Conservation (phyloP, 2,888 invertebrate species). For the Ectropis crepuscularia region DNA sequence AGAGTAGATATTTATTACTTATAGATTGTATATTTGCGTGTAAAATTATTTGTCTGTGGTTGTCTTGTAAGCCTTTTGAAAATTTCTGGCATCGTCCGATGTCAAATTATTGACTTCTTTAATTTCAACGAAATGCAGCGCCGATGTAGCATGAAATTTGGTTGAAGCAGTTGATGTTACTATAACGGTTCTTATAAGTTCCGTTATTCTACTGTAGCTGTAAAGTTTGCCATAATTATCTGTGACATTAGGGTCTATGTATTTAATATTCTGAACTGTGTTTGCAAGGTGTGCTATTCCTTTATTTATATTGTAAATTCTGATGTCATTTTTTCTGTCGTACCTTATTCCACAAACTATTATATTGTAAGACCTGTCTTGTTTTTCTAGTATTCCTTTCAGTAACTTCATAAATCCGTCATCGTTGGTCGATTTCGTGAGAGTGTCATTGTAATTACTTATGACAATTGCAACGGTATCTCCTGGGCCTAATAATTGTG, state of each 20-base stretch:
- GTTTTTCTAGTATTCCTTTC: not conserved
- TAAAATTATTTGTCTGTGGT: not conserved
- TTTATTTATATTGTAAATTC: too few species aligned
- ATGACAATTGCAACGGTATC: conserved; percentile 2
- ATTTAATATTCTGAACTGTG: not conserved
- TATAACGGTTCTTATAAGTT: not conserved
- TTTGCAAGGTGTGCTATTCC: not conserved
- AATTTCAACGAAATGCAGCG: conserved; percentile 1
- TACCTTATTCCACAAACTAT: too few species aligned
- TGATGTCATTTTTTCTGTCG: too few species aligned
- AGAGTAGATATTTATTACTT: conserved; percentile 1
- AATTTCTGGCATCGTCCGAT: not conserved
- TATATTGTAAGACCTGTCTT: too few species aligned
- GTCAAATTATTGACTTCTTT: too few species aligned
- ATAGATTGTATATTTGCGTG: conserved; percentile 12
- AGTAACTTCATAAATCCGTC: not conserved
- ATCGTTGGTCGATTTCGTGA: not conserved
- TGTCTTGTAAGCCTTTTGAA: not conserved
- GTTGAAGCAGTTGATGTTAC: not conserved
- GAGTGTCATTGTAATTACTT: not conserved
- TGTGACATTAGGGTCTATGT: conserved; percentile 2
- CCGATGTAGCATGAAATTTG: not conserved
- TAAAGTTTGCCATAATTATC: not conserved
- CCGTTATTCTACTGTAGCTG: not conserved
- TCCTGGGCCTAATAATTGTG: not conserved